Base-by-base conservation (phyloP, 2,113 vertebrate species). In the Heptranchias perlo region DNA sequence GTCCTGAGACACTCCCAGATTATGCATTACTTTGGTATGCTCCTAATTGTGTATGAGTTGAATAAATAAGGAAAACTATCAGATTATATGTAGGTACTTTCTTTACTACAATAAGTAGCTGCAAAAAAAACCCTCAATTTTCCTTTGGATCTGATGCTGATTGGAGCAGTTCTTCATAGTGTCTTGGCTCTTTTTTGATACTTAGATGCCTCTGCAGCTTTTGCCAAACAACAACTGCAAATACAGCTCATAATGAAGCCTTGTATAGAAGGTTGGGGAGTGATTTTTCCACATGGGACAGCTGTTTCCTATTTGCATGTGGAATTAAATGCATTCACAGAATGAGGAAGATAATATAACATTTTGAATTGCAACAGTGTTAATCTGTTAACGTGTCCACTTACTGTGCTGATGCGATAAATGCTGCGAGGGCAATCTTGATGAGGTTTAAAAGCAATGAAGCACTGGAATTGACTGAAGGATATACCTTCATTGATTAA, bases 301-400 rank as follows among this genome's bases (percentile, higher is more conserved):
- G 58, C n/a, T 8, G 39, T 25, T 67, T 94, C 18, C n/a, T 87
- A 65, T 44, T 94, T 94, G 61, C 23, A 65, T 4, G 23, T 25
- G 18, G 39, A 94, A 65, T 67, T 94, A 61, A 94, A 94, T 94
- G 10, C 7, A 39, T 47, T 44, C 62, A 64, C 62, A 47, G 39
- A 94, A 49, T 67, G 35, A 67, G 21, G 61, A 94, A 94, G 86
- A 25, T 54, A 65, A 47, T 47, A 39, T 39, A 64, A 94, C n/a
- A 65, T 94, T 94, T 67, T 64, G 61, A 94, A 94, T 94, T 94
- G 64, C 21, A 49, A 31, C n/a, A 47, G 49, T 94, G 39, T 69
- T 67, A 69, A 67, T 39, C 10, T 67, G 0, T 11, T 67, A 28
- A 94, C n/a, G 25, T 10, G 18, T 21, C 5, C 62, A 25, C 8